Base-by-base conservation (phyloP, 2,888 invertebrate species). In the Hesperia comma region DNA sequence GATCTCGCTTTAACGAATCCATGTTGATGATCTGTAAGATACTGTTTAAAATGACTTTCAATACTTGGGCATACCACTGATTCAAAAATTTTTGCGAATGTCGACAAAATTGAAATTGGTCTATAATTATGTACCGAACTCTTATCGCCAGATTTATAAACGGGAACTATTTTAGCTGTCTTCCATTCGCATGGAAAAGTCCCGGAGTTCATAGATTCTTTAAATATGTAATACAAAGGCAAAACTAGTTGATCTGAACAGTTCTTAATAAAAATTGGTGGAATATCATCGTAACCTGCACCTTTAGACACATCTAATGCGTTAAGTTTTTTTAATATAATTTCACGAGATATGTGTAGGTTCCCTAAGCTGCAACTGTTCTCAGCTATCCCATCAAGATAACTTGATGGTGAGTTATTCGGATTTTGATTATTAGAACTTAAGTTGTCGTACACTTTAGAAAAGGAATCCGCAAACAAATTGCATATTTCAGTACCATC, bases 31-130 rank as follows among this genome's bases (percentile, higher is more conserved):
- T 49, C 17, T 21, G 41, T 49, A 3, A 70, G 8, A 26, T 55
- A 55, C 10, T 3, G 56, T 41, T 63, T 61, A 26, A 70, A 32
- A 53, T 68, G 55, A 5, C 10, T 40, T n/a, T 63, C 51, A 6
- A 70, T 26, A 7, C 12, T 2, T 6, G 60, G 40, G 37, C 49
- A 66, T 8, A 72, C 15, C 10, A 70, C 12, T 0, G 68, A 58
- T 26, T 70, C 70, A 19, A 72, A 63, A 12, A 69, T 40, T 43
- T 70, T 72, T 12, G 60, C 58, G 6, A 70, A 55, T 0, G 53
- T 33, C 3, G 69, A 61, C 6, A 58, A 7, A 12, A 51, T 51
- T 10, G 19, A 19, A 19, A 51, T 51, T 6, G 19, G 12, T 5
- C 41, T 41, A 56, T 56, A 56, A 40, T 56, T 56, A 26, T 54